Evolutionary conservation across 2,888 invertebrate species (phyloP), one percentile per base, ranked within the genome.

Genomic region (Calliopum simillimum): DNA sequence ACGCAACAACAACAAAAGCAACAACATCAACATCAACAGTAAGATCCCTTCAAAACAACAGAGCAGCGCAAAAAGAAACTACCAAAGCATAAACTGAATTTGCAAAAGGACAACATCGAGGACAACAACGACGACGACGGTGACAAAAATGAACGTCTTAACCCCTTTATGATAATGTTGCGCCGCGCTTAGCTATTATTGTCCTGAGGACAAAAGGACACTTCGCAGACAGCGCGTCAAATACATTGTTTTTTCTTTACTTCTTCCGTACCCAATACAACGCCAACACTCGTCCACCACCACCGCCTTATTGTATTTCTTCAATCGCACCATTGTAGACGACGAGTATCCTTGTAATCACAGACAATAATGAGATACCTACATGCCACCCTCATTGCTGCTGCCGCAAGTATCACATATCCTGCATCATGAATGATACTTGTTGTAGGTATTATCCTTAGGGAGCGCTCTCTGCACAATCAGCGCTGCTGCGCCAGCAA

Each of bases 141-240:
- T 78, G 81, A 80, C 79, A 81, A 80, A 79, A 79, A 77, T 80
- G 79, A 80, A 81, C 78, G 81, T 76, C 80, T 81, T 81, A 81
- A 81, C 81, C 82, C 82, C 82, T 82, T 81, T 81, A 82, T 80
- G 81, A 77, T 82, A 81, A 81, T 81, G 79, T 79, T 78, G 73
- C 75, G 33, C 33, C 33, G 79, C 79, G 80, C 80, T 76, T 77
- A 79, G 79, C 78, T 78, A 81, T 81, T 80, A 82, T 81, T 81
- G 81, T 82, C 81, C 81, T 79, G 78, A 71, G 78, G 80, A 81
- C 78, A 81, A 81, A 81, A 77, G 82, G 81, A 80, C 76, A 76
- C 77, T 77, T 73, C 62, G 62, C 68, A 59, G 62, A 61, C 69
- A 49, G 47, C 55, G 23, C 23, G 19, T 56, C 44, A 25, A 63